These are phyloP conservation scores for Carterocephalus palaemon DNA, from an alignment of 2,888 invertebrate genomes.

Conservation along the genomic window DNA sequence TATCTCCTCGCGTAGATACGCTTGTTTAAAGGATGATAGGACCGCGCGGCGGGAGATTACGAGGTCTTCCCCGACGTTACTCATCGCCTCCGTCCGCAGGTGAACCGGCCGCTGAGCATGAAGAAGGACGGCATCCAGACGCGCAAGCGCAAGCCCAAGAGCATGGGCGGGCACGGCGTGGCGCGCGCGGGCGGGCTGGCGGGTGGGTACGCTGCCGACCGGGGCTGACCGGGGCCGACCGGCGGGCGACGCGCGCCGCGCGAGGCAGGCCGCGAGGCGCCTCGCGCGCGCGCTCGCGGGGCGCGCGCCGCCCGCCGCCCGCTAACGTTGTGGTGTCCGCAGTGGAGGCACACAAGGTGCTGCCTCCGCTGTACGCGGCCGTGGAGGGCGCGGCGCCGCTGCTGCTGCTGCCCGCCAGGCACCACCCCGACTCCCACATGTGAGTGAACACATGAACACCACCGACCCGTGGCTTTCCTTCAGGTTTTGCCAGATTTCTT, in stretches of 20 bases:
- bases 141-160: constrained; percentile 94
- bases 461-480: neutral
- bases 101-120: constrained; percentile 97
- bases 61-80: constrained; percentile 57
- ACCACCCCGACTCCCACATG: constrained; percentile 44
- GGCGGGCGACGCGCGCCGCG: constrained; percentile 9
- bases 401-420: constrained; percentile 54
- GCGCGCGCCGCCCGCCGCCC: constrained; percentile 10
- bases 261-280: constrained; percentile 54
- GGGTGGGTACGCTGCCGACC: constrained; percentile 46
- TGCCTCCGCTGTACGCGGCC: constrained; percentile 72
- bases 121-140: constrained; percentile 99
- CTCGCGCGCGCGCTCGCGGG: constrained; percentile 33
- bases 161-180: constrained; percentile 62
- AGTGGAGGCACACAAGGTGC: constrained; percentile 69
- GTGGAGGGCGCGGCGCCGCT: constrained; percentile 55
- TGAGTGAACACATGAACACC: constrained; percentile 47
- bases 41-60: constrained; percentile 61
- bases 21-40: constrained; percentile 77
- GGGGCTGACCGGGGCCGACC: neutral
- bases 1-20: constrained; percentile 74
- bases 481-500: too few species aligned
- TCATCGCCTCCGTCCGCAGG: constrained; percentile 74
- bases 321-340: constrained; percentile 50
- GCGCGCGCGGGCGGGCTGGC: constrained; percentile 50